Evolutionary conservation across 2,113 vertebrate species (phyloP), one percentile per base, ranked within the genome.

Genomic region (Bolborhynchus lineola): DNA sequence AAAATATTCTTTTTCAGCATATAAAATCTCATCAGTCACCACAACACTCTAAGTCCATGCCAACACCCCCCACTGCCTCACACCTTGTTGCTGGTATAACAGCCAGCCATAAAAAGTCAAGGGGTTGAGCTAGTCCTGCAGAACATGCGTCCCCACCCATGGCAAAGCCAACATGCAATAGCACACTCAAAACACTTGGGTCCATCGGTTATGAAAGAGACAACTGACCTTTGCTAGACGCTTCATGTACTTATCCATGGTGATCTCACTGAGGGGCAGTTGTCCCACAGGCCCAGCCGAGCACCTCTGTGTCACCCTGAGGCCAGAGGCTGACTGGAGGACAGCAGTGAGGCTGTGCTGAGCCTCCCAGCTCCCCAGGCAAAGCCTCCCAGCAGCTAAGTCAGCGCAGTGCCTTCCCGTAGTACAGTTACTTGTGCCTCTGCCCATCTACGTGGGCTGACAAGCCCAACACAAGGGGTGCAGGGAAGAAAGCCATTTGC

Each of bases 141-240:
- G 31, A 80, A 68, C n/a, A 26, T 4, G 8, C 26, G 21, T 78
- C 71, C 39, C 11, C 23, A 83, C 17, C 13, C 59, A 13, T 3
- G 7, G 57, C 47, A 83, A 70, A 69, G 65, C 2, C 70, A 86
- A 44, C 31, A 2, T 5, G 16, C 9, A 60, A 67, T 3, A 7
- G 35, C 28, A 86, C 42, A 88, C 10, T 63, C n/a, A 35, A 62
- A 93, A 28, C 42, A 11, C 46, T 39, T 11, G 17, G 44, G 42
- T 53, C 62, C 67, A 89, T 35, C 39, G 28, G 10, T 53, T 67
- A 74, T 35, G 35, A 47, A 86, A 83, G 62, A 84, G 21, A 33
- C 68, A 78, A 97, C 97, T 97, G 92, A 97, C 95, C 96, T 97
- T 93, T 57, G 74, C 86, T 52, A 96, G 94, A 13, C 6, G 47